Conservation (phyloP, 2,113 vertebrate genomes). For the Xiphophorus hellerii region DNA sequence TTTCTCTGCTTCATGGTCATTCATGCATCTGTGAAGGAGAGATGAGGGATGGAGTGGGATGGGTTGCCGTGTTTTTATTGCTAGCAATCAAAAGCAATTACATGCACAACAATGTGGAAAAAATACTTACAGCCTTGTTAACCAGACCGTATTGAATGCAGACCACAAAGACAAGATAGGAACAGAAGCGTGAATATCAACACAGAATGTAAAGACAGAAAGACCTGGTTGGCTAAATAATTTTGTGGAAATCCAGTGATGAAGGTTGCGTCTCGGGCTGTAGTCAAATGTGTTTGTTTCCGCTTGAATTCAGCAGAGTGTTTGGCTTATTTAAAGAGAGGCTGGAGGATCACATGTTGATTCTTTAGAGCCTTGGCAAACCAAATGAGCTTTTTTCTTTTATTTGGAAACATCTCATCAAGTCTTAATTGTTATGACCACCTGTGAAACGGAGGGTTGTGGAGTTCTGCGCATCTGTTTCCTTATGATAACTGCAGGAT, state of each 20-base stretch:
- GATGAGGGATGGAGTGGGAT: slow-evolving; percentile 15
- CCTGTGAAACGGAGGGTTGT: slow-evolving; percentile 62
- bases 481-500: slow-evolving; percentile 43
- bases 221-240: slow-evolving; percentile 47
- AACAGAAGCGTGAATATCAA: slow-evolving; percentile 31
- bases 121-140: slow-evolving; percentile 40
- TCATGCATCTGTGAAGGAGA: slow-evolving; percentile 46
- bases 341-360: slow-evolving; percentile 37
- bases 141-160: slow-evolving; percentile 19
- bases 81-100: slow-evolving; percentile 54
- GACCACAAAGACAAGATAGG: slow-evolving; percentile 24
- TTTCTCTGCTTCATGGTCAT: slow-evolving; percentile 5
- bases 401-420: slow-evolving; percentile 69
- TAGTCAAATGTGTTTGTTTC: slow-evolving; percentile 64
- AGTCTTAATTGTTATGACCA: slow-evolving; percentile 73
- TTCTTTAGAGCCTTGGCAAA: slow-evolving; percentile 56
- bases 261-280: slow-evolving; percentile 39
- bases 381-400: slow-evolving; percentile 58
- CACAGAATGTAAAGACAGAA: slow-evolving; percentile 25
- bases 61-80: slow-evolving; percentile 27
- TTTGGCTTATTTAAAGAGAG: slow-evolving; percentile 55
- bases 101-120: slow-evolving; percentile 25
- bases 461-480: slow-evolving; percentile 57
- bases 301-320: slow-evolving; percentile 49
- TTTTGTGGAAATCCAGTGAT: slow-evolving; percentile 47